Conservation (phyloP, 2,888 invertebrate species). For the Sinohyriopsis cumingii region DNA sequence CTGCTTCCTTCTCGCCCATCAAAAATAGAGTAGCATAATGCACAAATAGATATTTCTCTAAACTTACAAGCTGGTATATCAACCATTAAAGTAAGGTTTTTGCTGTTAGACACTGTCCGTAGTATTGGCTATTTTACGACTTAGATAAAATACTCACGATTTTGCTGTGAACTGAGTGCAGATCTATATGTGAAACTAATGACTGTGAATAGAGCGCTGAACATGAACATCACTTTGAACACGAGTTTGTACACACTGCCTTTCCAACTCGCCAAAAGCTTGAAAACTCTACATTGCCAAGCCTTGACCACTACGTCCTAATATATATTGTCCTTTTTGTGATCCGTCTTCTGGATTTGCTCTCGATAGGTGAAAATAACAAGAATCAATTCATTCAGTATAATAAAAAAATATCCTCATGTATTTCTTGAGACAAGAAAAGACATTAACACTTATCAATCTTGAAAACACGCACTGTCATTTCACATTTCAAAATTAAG, state of each 20-base stretch:
- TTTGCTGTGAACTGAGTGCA: constrained; percentile 79
- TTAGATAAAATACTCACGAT: constrained; percentile 75
- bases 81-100: background rate
- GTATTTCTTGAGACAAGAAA: too few relatives aligned
- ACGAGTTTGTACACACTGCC: constrained; percentile 96
- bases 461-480: too few relatives aligned
- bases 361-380: too few relatives aligned
- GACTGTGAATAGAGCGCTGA: constrained; percentile 84
- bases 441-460: too few relatives aligned
- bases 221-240: constrained; percentile 89
- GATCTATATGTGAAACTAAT: constrained; percentile 86
- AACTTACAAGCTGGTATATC: too few relatives aligned
- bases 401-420: too few relatives aligned
- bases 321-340: constrained; percentile 58
- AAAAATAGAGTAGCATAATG: too few relatives aligned
- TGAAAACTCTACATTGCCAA: constrained; percentile 57
- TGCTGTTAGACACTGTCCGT: background rate
- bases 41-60: too few relatives aligned
- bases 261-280: constrained; percentile 83
- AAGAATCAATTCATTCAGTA: too few relatives aligned
- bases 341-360: too few relatives aligned
- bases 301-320: constrained; percentile 60
- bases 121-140: background rate
- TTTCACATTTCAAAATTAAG: too few relatives aligned
- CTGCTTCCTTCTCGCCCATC: too few relatives aligned